Base-by-base conservation (phyloP, 2,113 vertebrate genomes). In the Ptilorrhoa leucosticta region DNA sequence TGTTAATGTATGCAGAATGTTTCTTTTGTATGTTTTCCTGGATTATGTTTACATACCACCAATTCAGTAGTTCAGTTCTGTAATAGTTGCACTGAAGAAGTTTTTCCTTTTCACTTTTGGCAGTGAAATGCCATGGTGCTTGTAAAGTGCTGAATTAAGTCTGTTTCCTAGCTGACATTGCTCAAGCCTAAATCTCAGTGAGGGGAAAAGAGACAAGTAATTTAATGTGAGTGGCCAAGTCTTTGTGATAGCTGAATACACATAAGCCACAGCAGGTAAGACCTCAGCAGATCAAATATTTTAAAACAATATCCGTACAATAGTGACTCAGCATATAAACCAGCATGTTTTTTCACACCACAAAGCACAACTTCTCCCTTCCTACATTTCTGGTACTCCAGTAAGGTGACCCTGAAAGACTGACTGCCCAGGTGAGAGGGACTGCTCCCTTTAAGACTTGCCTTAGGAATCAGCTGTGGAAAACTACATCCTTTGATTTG, bases 251-350 rank as follows among this genome's bases (percentile, higher is more conserved):
- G 37, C 69, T 92, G 82, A 91, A 72, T 86, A 84, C 57, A 79
- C 54, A 80, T 85, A 82, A 83, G 20, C 69, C 50, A 31, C 48
- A 89, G 19, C 50, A 95, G 82, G 87, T 92, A 96, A 85, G 54
- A 82, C 57, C 57, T 82, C 60, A 93, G 11, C 47, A 83, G 72
- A n/a, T 84, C 76, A 96, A 90, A 91, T 87, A 83, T 84, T 95
- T 95, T 69, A 70, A 91, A 81, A 78, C 35, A 64, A 50, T 63
- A 65, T 76, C 45, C 45, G 50, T 79, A 79, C 53, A 90, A 70
- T 70, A 77, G 65, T 54, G 16, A 65, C 27, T 82, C 2, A 1
- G 11, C 56, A 26, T 76, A 61, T 57, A 87, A 95, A 80, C 51
- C 31, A 80, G 30, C 30, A 44, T 30, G n/a, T 63, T 75, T 77